Evolutionary conservation across 2,888 invertebrate species (phyloP).

Genomic region (Coenonympha arcania): DNA sequence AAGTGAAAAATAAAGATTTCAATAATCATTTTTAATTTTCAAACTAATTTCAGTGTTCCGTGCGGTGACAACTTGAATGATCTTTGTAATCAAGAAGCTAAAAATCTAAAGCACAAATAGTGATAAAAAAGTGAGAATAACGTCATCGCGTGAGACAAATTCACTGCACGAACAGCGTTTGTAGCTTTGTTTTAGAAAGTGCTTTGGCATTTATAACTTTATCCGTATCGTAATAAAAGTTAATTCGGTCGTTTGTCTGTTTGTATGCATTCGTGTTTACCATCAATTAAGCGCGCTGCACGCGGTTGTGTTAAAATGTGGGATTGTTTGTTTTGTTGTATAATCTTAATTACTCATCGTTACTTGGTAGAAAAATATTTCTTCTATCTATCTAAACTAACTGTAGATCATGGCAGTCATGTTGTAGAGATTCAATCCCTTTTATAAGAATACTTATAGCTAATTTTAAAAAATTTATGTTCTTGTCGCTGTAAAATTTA

Average conservation of each 20-base stretch:
- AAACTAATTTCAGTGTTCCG: too few relatives aligned
- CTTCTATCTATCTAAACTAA: neutral
- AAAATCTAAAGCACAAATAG: slow-evolving; percentile 9
- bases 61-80: too few relatives aligned
- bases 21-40: too few relatives aligned
- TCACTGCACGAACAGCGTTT: slow-evolving; percentile 6
- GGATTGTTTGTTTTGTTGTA: slow-evolving; percentile 17
- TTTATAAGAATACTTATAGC: too few relatives aligned
- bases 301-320: slow-evolving; percentile 17
- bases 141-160: slow-evolving; percentile 21
- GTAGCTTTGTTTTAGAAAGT: neutral
- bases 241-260: neutral
- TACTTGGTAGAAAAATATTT: neutral
- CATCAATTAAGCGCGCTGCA: slow-evolving; percentile 21
- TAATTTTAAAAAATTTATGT: too few relatives aligned
- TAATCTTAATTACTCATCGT: slow-evolving; percentile 13
- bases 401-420: too few relatives aligned
- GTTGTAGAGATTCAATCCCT: too few relatives aligned
- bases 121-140: slow-evolving; percentile 7
- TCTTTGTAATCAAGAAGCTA: neutral
- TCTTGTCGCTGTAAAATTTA: too few relatives aligned
- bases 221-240: neutral
- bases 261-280: slow-evolving; percentile 16
- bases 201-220: slow-evolving; percentile 11
- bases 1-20: too few relatives aligned